phyloP scores from a whole-genome alignment of 2,888 invertebrate species.

The Synergus japonicus region DNA sequence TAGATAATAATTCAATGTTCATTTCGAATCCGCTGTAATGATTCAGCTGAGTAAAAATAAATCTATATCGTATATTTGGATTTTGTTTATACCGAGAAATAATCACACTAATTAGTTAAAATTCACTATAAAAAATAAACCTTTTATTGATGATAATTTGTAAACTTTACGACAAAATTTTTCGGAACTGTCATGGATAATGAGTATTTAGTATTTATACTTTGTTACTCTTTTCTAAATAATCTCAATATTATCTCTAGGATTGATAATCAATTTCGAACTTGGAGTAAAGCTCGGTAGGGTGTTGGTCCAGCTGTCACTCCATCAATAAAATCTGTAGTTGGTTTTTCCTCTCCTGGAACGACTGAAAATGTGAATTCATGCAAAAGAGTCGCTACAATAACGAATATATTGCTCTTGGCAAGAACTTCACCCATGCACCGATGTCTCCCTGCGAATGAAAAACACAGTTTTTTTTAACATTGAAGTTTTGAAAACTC shows the following conservation, averaged over 20 bases:
- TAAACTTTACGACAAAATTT: not conserved
- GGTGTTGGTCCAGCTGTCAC: constrained; percentile 88
- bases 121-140: no score
- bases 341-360: constrained; percentile 83
- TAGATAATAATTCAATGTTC: constrained; percentile 7
- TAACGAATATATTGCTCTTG: constrained; percentile 88
- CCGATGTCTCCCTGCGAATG: constrained; percentile 81
- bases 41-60: constrained; percentile 1
- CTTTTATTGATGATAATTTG: not conserved
- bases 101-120: no score
- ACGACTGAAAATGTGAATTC: constrained; percentile 84
- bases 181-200: no score
- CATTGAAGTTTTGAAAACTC: not conserved
- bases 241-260: not conserved
- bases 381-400: constrained; percentile 86
- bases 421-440: constrained; percentile 91
- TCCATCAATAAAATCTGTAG: constrained; percentile 85
- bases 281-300: constrained; percentile 83
- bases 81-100: not conserved
- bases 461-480: constrained; percentile 17
- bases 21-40: constrained; percentile 21
- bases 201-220: not conserved
- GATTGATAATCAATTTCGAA: constrained; percentile 72
- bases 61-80: not conserved
- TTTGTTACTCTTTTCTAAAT: no score